Evolutionary conservation across 2,797 vertebrate species (phyloP).

Genomic region (Luscinia megarhynchos): DNA sequence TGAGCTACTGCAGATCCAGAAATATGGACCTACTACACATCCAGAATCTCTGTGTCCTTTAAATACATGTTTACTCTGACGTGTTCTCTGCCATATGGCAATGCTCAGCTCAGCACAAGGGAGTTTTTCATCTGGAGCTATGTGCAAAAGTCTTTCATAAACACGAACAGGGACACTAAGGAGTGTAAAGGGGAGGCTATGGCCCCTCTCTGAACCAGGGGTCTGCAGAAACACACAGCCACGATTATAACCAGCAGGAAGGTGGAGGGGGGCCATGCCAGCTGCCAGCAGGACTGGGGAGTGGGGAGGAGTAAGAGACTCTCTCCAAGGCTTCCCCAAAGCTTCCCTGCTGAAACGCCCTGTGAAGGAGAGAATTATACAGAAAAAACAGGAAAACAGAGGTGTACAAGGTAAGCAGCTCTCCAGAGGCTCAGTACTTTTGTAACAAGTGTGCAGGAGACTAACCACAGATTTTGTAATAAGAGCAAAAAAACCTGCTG

Average conservation of each 20-base stretch:
- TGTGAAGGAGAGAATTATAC: neutral
- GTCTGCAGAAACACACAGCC: neutral
- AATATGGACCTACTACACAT: neutral
- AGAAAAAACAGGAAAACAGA: neutral
- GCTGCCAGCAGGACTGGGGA: neutral
- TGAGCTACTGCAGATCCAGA: neutral
- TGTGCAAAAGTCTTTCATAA: neutral
- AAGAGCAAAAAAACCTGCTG: neutral
- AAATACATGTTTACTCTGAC: neutral
- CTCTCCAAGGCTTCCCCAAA: neutral
- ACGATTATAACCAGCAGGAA: neutral
- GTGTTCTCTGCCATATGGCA: slow-evolving; percentile 3
- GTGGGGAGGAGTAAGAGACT: neutral
- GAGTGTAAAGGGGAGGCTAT: neutral
- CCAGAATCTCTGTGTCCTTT: neutral
- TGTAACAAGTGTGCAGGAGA: neutral
- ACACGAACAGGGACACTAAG: neutral
- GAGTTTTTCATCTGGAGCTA: neutral
- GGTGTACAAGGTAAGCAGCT: neutral
- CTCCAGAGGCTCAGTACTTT: neutral
- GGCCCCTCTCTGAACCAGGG: neutral
- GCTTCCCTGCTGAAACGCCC: accelerated
- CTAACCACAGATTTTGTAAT: neutral
- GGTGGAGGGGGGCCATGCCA: neutral
- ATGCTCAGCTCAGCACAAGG: slow-evolving; percentile 2